Percentiles rank a stretch among this genome's conserved stretches.
Conservation (phyloP, 2,797 vertebrate species). For the Australoheros facetus region DNA sequence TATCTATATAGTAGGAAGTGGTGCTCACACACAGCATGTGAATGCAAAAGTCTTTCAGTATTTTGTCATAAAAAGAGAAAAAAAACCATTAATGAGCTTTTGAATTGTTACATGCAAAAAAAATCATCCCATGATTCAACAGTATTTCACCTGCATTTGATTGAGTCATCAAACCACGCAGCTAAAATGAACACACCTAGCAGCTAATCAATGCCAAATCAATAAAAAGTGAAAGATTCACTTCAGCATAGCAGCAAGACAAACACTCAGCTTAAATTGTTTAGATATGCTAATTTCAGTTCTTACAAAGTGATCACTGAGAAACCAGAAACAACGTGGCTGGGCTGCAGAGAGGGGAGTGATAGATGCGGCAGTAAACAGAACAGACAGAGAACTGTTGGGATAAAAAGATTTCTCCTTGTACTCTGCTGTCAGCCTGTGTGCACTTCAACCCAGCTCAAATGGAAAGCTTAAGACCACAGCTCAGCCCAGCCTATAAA, state of each 20-base stretch:
- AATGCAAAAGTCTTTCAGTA: background rate
- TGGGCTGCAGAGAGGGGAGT: constrained; percentile 2
- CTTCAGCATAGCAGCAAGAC: constrained; percentile 23
- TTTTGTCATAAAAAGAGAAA: no score
- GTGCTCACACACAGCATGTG: no score
- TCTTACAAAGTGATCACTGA: constrained; percentile 21
- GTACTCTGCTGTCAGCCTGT: constrained; percentile 23
- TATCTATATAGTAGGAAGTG: background rate
- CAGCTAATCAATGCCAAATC: constrained; percentile 49
- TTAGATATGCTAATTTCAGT: constrained; percentile 42
- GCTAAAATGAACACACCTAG: constrained; percentile 36
- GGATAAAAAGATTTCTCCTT: constrained; percentile 36
- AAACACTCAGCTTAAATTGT: constrained; percentile 53
- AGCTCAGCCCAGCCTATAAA: constrained; percentile 37
- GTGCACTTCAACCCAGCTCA: constrained; percentile 25
- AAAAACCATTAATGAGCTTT: no score
- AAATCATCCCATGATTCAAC: background rate
- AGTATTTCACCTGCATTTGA: background rate
- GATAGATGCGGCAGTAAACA: constrained; percentile 38
- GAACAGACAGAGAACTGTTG: constrained; percentile 16
- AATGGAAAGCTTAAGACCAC: constrained; percentile 31
- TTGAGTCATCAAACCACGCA: constrained; percentile 15
- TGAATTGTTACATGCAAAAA: no score
- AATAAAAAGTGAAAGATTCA: constrained; percentile 29
- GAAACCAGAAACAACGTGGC: constrained; percentile 1